Base-by-base conservation (phyloP, 1,140 invertebrate genomes). In the Chironomus tepperi region DNA sequence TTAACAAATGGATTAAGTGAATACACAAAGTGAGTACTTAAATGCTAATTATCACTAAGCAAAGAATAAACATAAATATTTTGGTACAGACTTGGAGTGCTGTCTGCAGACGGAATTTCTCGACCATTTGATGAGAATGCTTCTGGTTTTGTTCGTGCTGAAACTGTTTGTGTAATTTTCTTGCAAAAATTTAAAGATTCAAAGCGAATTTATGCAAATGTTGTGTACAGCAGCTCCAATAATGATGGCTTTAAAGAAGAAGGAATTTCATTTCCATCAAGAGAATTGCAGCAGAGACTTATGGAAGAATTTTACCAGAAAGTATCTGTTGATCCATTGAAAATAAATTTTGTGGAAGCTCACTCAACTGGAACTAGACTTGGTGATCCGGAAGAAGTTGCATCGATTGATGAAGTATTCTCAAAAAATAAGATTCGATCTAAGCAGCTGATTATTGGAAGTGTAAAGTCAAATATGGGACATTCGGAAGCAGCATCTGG, bases 391-490 rank as follows among this genome's bases (percentile, higher is more conserved):
- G 93, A 97, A 82, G 96, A 98, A 84, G 80, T 95, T 1, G 87
- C 89, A 78, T 92, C 94, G 0, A 89, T 98, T 16, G 89, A 93
- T 18, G 88, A 89, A 77, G 86, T 95, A 3, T 91, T 97, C 78
- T 93, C 91, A 76, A 87, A 85, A 6, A 87, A 87, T 5, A 84
- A 90, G 19, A 84, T 78, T 0, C 84, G 82, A 1, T 93, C 95
- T 0, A 74, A 78, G 7, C 87, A 89, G 21, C 84, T 98, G 0
- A 81, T 87, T 42, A 91, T 98, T 77, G 96, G 96, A 5, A 94
- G 95, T 0, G 86, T 96, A 0, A 98, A 98, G 80, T 95, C 95
- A 0, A 98, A 97, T 82, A 86, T 97, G 79, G 97, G 97, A 0
- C 97, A 98, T 81, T 88, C 92, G 0, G 97, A 98, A 82, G 91